Percentiles rank a stretch among this genome's conserved stretches.
Evolutionary conservation across 2,888 invertebrate species (phyloP).

Genomic region (Agapetus fuscipes): DNA sequence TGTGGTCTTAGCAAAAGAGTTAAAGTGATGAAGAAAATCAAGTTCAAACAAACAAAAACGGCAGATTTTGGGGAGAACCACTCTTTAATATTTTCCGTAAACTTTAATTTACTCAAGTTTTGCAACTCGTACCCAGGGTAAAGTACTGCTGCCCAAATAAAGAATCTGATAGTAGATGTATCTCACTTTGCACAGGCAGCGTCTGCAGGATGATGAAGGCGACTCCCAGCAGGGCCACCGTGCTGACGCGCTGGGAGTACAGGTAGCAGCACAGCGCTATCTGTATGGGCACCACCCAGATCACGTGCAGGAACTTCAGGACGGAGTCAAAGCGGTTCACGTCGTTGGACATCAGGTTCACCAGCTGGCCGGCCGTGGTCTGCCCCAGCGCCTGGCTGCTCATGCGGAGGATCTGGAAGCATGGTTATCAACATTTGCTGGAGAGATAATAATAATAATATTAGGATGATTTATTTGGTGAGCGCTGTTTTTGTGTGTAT

Average conservation of each 20-base stretch:
- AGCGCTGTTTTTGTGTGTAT: no score
- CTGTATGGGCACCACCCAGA: conserved; percentile 45
- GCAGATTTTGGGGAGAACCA: no score
- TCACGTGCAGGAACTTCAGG: conserved; percentile 42
- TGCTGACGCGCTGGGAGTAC: conserved; percentile 31
- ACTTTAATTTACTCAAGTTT: no score
- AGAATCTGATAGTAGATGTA: no score
- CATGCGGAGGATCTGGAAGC: conserved; percentile 55
- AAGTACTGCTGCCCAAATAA: no score
- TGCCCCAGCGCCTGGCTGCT: conserved; percentile 62
- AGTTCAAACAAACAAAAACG: no score
- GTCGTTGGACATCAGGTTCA: conserved; percentile 50
- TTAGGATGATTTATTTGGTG: no score
- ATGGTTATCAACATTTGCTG: conserved; percentile 1
- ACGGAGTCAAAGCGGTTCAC: conserved; percentile 47
- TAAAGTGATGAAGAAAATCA: no score
- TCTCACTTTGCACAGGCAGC: conserved; percentile 45
- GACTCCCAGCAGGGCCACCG: conserved; percentile 39
- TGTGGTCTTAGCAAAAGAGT: no score
- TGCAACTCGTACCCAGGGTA: no score
- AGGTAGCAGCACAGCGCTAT: conserved; percentile 37
- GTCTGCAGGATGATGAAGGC: conserved; percentile 35
- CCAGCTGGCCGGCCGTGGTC: conserved; percentile 51
- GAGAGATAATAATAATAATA: background rate
- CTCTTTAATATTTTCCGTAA: no score